Evolutionary conservation across 2,888 invertebrate genomes (phyloP).

Genomic region (Eupithecia tripunctaria): DNA sequence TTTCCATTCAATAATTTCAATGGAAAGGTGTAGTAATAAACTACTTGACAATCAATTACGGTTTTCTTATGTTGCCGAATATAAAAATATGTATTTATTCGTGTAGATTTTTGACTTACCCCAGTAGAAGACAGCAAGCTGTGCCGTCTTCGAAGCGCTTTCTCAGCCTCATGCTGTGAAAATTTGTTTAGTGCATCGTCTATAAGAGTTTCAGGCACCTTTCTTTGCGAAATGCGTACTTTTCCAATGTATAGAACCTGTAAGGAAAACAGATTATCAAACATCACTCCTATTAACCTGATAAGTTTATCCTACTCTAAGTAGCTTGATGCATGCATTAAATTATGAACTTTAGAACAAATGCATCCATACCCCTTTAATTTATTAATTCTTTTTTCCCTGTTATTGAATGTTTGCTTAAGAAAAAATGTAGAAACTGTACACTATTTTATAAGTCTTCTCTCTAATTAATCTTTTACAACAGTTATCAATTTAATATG

Average conservation of each 20-base stretch:
- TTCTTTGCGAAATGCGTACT: conserved; percentile 93
- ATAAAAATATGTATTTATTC: background rate
- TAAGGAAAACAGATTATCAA: background rate
- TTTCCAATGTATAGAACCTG: conserved; percentile 96
- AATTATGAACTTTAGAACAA: background rate
- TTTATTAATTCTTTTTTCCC: background rate
- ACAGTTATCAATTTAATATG: too few relatives aligned
- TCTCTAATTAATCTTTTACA: too few relatives aligned
- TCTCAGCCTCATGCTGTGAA: conserved; percentile 90
- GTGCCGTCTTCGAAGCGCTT: conserved; percentile 76
- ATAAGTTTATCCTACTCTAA: background rate
- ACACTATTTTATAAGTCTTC: too few relatives aligned
- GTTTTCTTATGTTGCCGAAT: too few relatives aligned
- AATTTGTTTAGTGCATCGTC: conserved; percentile 96
- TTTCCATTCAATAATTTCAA: too few relatives aligned
- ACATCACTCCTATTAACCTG: background rate
- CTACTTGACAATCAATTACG: too few relatives aligned
- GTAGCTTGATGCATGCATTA: background rate
- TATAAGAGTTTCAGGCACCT: conserved; percentile 94
- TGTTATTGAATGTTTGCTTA: too few relatives aligned
- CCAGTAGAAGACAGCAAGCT: conserved; percentile 74
- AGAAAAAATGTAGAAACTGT: too few relatives aligned
- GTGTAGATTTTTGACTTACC: conserved; percentile 48
- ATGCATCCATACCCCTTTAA: background rate
- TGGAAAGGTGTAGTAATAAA: too few relatives aligned